Conservation (phyloP, 1,140 invertebrate genomes). For the Plectrocnemia conspersa region DNA sequence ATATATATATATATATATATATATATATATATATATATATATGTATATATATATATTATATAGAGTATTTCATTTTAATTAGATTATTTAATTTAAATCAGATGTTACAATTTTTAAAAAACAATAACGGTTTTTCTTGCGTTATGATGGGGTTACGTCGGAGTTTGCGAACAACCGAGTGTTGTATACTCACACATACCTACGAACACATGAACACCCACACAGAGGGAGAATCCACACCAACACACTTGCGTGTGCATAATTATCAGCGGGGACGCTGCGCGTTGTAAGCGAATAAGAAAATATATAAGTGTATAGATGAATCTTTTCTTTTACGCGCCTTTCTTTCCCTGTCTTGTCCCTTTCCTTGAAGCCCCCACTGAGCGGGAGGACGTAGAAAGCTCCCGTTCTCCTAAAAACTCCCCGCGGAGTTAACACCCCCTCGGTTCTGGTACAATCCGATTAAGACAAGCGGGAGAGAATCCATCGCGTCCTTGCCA, state of each 20-base stretch:
- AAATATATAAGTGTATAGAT: conserved; percentile 32
- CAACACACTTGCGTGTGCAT: conserved; percentile 32
- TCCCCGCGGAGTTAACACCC: conserved; percentile 4
- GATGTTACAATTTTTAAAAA: too few relatives aligned
- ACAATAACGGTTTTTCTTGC: too few relatives aligned
- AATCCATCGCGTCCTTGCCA: conserved; percentile 32
- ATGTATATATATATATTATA: neutral
- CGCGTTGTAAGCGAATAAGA: conserved; percentile 27
- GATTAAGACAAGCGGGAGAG: conserved; percentile 36
- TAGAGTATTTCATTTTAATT: too few relatives aligned
- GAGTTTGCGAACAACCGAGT: conserved; percentile 9
- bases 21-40: neutral
- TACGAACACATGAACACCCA: too few relatives aligned
- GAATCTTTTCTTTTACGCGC: conserved; percentile 36
- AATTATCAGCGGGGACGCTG: conserved; percentile 34
- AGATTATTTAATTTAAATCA: too few relatives aligned
- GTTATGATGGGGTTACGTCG: too few relatives aligned
- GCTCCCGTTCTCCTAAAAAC: neutral
- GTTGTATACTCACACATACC: conserved; percentile 5
- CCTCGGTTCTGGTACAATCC: conserved; percentile 33
- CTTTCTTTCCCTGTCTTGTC: conserved; percentile 29
- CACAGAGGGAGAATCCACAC: conserved; percentile 19
- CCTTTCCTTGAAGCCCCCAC: conserved; percentile 1
- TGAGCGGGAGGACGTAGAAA: neutral
- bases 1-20: too few relatives aligned